Conservation (phyloP, 1,140 invertebrate species). For the Cyclina sinensis region DNA sequence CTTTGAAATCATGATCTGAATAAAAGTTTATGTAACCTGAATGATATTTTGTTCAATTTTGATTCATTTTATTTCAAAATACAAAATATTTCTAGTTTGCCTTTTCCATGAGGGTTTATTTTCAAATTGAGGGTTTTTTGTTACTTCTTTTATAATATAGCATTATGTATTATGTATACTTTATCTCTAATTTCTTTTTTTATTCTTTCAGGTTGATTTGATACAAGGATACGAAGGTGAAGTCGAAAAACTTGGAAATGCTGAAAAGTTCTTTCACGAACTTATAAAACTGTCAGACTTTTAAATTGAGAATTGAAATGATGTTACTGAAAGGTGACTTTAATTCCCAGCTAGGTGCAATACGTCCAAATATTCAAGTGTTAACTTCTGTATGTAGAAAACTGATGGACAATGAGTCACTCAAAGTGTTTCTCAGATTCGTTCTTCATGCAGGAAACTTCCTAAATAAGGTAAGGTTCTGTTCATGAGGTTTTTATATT, state of each 20-base stretch:
- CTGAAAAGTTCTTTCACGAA: slow-evolving; percentile 84
- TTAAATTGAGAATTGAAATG: slow-evolving; percentile 97
- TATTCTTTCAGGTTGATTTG: slow-evolving; percentile 77
- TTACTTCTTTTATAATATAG: too few relatives aligned
- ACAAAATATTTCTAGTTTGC: too few relatives aligned
- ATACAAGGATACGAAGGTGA: slow-evolving; percentile 81
- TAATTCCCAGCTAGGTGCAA: slow-evolving; percentile 79
- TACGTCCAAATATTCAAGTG: slow-evolving; percentile 80
- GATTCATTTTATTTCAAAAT: too few relatives aligned
- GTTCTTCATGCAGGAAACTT: slow-evolving; percentile 86
- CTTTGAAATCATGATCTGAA: too few relatives aligned
- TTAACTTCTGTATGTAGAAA: slow-evolving; percentile 76
- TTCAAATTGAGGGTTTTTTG: too few relatives aligned
- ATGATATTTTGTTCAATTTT: too few relatives aligned
- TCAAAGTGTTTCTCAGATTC: slow-evolving; percentile 83
- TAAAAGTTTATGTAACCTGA: too few relatives aligned
- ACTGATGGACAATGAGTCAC: slow-evolving; percentile 81
- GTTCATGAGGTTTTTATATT: too few relatives aligned
- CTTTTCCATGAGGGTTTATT: too few relatives aligned
- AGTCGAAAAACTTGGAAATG: slow-evolving; percentile 79
- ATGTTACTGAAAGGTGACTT: slow-evolving; percentile 93
- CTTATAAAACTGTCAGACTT: slow-evolving; percentile 80
- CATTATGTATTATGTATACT: too few relatives aligned
- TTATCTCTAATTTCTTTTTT: too few relatives aligned
- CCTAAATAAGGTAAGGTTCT: slow-evolving; percentile 85